A percentile compares a stretch with the other conserved stretches of the same genome.
Conservation (phyloP, 2,113 vertebrate genomes). For the Otus sunia region DNA sequence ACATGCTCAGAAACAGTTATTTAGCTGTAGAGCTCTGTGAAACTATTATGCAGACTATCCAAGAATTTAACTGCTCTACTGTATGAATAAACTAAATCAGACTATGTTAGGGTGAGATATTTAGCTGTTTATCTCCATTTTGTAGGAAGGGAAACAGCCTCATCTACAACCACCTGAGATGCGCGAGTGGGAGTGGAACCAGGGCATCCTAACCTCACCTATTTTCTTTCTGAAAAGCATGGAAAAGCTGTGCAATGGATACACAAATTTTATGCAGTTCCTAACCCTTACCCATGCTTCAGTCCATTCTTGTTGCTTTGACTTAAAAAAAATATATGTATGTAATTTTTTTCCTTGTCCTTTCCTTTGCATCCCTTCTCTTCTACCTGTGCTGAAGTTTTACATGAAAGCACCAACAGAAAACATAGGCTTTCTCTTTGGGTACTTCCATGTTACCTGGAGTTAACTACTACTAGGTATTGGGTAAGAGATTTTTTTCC, state of each 20-base stretch:
- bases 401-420: conserved; percentile 9
- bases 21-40: not conserved
- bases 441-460: not conserved
- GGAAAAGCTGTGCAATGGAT: not conserved
- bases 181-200: not conserved
- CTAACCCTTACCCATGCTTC: not conserved
- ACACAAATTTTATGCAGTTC: not conserved
- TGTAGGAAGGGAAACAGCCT: not conserved
- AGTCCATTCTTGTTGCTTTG: not conserved
- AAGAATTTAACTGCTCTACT: not conserved
- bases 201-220: not conserved
- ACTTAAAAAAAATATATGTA: not conserved
- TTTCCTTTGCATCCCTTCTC: not conserved
- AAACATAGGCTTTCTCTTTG: not conserved
- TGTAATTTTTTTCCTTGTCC: not conserved
- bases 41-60: not conserved
- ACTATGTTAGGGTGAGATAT: not conserved
- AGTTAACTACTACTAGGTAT: conserved; percentile 27
- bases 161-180: not conserved
- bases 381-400: not conserved
- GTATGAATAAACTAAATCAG: not conserved
- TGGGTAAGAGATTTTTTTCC: not conserved
- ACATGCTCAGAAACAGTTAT: not conserved
- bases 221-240: not conserved
- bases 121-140: not conserved